These are phyloP conservation scores for Drosophila gaucha DNA, from an alignment of 2,888 invertebrate species.

Conservation along the genomic window DNA sequence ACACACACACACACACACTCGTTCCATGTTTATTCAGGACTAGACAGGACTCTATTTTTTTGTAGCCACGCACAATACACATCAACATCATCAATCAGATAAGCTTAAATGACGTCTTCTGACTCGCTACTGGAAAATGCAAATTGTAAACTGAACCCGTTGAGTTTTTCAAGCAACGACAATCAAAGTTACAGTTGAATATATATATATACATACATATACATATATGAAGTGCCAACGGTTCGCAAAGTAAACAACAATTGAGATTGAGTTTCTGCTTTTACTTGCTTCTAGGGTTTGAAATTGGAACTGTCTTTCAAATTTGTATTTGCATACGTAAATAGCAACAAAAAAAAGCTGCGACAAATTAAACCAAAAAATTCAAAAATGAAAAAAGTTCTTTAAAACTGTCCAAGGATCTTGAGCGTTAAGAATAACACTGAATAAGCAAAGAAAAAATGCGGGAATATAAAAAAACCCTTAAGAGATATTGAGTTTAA, in stretches of 20 bases:
- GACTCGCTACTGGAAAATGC: slow-evolving; percentile 65
- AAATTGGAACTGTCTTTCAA: slow-evolving; percentile 26
- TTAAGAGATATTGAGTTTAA: neutral
- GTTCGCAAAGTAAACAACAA: slow-evolving; percentile 70
- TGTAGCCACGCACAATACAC: slow-evolving; percentile 42
- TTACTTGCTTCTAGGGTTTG: slow-evolving; percentile 4
- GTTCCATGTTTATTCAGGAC: slow-evolving; percentile 76
- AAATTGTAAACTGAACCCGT: slow-evolving; percentile 77
- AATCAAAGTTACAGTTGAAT: slow-evolving; percentile 66
- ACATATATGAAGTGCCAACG: slow-evolving; percentile 51
- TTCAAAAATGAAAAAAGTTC: slow-evolving; percentile 18
- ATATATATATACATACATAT: no score
- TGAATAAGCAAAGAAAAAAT: neutral
- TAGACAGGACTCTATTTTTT: slow-evolving; percentile 19
- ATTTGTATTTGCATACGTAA: slow-evolving; percentile 53
- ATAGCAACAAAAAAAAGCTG: slow-evolving; percentile 39
- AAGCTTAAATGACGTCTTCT: slow-evolving; percentile 75
- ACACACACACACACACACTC: neutral
- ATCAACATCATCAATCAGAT: slow-evolving; percentile 81
- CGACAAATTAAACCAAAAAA: slow-evolving; percentile 43
- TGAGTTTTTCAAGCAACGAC: slow-evolving; percentile 64
- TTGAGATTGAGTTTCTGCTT: slow-evolving; percentile 42
- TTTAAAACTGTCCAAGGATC: neutral
- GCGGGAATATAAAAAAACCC: neutral
- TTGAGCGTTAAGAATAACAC: neutral